These are phyloP conservation scores for Diplodus puntazzo DNA, from an alignment of 2,797 vertebrate genomes.

Conservation along the genomic window DNA sequence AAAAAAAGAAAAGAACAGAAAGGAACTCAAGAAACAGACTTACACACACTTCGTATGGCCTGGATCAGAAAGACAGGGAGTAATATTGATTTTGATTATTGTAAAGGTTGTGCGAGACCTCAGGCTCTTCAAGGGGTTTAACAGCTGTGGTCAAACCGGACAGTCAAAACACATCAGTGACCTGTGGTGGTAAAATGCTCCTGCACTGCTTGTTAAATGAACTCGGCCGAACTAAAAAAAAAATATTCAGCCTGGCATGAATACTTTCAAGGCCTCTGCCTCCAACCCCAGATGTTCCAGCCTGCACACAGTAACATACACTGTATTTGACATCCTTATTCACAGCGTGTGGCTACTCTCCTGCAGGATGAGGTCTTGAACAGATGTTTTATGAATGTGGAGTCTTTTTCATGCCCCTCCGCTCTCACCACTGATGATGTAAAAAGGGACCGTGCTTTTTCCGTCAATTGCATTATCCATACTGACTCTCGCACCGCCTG, in stretches of 20 bases:
- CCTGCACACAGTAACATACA: background rate
- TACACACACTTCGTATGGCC: slow-evolving; percentile 2
- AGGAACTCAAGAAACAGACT: background rate
- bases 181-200: slow-evolving; percentile 4
- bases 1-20: background rate
- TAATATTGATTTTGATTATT: slow-evolving; percentile 5
- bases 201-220: background rate
- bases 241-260: background rate
- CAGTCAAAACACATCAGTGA: slow-evolving; percentile 34
- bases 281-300: background rate
- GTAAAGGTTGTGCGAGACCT: slow-evolving; percentile 4
- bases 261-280: background rate
- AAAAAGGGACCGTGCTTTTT: slow-evolving; percentile 26
- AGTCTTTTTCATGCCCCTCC: slow-evolving; percentile 2
- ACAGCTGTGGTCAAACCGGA: background rate
- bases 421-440: slow-evolving; percentile 30
- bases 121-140: background rate
- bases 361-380: slow-evolving; percentile 36
- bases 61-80: background rate
- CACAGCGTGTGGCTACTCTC: slow-evolving; percentile 7
- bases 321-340: slow-evolving; percentile 27
- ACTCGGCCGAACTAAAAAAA: background rate
- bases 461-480: slow-evolving; percentile 31
- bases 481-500: slow-evolving; percentile 7
- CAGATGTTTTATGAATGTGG: slow-evolving; percentile 56